Conservation (phyloP, 2,113 vertebrate species). For the Coptodon rendalli region DNA sequence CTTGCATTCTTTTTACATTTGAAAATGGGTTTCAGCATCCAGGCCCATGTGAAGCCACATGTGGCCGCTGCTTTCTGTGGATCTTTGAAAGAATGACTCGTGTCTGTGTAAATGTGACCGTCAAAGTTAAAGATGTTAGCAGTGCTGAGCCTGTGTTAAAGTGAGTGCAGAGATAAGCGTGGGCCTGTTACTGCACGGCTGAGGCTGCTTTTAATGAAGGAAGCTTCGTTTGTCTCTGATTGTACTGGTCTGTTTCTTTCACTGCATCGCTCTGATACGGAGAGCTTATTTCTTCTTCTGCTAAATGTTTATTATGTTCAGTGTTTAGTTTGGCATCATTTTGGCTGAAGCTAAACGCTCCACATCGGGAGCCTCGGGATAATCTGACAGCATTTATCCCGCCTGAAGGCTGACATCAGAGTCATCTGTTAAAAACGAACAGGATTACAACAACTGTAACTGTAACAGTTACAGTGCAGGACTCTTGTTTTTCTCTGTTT, state of each 20-base stretch:
- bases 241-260: background rate
- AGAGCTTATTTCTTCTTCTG: background rate
- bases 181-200: background rate
- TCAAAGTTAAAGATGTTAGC: background rate
- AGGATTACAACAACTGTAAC: background rate
- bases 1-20: background rate
- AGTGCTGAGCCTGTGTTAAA: background rate
- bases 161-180: background rate
- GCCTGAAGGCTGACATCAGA: background rate
- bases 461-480: fast-evolving
- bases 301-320: background rate
- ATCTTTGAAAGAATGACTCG: background rate
- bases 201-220: background rate
- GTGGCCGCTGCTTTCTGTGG: background rate
- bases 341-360: background rate
- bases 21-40: background rate
- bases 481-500: background rate
- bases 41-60: background rate
- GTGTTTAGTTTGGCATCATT: background rate
- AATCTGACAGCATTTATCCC: fast-evolving
- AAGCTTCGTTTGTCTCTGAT: background rate
- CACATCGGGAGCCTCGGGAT: background rate
- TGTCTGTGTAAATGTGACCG: background rate
- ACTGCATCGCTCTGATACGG: background rate
- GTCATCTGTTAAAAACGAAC: background rate